Conservation (phyloP, 2,113 vertebrate species). For the Diadophis punctatus region DNA sequence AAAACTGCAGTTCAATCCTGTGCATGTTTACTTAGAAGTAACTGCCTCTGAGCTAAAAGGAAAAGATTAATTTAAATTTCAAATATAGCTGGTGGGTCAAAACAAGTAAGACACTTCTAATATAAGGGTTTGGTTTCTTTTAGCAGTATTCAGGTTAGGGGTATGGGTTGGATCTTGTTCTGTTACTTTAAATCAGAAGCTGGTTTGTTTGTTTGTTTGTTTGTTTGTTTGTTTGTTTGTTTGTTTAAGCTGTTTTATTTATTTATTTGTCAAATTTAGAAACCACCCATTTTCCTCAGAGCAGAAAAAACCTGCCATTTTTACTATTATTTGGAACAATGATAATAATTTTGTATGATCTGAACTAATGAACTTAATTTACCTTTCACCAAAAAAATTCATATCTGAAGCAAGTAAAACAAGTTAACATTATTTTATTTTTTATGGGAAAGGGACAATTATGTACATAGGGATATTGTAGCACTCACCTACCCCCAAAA, state of each 20-base stretch:
- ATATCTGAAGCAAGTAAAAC: background rate
- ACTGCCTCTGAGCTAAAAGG: no score
- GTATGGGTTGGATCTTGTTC: background rate
- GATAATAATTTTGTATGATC: background rate
- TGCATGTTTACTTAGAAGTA: background rate
- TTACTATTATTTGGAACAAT: background rate
- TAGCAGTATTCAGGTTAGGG: background rate
- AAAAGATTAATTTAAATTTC: background rate
- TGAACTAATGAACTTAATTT: background rate
- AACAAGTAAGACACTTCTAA: background rate
- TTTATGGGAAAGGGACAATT: background rate
- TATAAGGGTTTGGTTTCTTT: background rate
- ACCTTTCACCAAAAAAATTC: background rate
- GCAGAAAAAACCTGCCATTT: background rate
- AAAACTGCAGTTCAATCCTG: background rate
- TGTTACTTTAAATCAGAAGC: background rate
- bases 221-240: no score
- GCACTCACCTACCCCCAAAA: background rate
- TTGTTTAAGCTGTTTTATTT: background rate
- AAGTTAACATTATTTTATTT: background rate
- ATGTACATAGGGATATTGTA: background rate
- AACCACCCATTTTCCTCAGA: background rate
- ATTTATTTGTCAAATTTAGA: background rate
- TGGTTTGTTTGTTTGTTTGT: background rate
- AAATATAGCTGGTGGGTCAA: background rate